Percentiles rank a stretch among this genome's conserved stretches.
Conservation (phyloP, 2,797 vertebrate genomes). For the Vireo griseus region DNA sequence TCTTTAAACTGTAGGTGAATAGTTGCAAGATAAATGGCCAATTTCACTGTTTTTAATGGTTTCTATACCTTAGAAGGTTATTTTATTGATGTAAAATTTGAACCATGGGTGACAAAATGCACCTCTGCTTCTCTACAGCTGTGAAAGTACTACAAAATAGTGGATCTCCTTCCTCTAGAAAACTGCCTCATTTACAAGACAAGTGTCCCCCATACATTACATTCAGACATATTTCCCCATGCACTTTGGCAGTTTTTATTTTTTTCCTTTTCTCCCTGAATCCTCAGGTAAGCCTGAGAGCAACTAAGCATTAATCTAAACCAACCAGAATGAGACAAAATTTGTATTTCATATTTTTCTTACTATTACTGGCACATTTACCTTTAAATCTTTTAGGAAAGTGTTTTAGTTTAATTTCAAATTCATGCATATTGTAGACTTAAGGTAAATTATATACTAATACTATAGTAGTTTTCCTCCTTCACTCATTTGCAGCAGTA, state of each 20-base stretch:
- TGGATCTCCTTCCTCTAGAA: background rate
- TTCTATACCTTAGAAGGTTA: background rate
- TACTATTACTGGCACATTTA: background rate
- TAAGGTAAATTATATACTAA: background rate
- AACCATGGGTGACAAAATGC: background rate
- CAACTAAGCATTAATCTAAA: background rate
- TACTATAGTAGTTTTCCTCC: background rate
- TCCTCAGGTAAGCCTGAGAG: background rate
- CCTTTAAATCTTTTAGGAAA: background rate
- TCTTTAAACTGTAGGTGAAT: conserved; percentile 27
- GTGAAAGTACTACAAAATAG: background rate
- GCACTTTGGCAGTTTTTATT: background rate
- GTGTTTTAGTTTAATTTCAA: background rate
- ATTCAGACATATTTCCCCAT: background rate
- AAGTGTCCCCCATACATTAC: background rate
- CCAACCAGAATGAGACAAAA: background rate
- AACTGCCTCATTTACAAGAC: background rate
- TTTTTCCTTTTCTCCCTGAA: background rate
- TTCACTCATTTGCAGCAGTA: background rate
- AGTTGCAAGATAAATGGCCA: conserved; percentile 19
- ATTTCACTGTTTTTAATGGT: background rate
- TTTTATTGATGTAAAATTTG: background rate
- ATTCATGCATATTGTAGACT: background rate
- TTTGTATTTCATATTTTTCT: background rate
- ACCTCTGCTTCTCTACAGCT: background rate